Conservation (phyloP, 2,888 invertebrate species). For the Lasioglossum morio region DNA sequence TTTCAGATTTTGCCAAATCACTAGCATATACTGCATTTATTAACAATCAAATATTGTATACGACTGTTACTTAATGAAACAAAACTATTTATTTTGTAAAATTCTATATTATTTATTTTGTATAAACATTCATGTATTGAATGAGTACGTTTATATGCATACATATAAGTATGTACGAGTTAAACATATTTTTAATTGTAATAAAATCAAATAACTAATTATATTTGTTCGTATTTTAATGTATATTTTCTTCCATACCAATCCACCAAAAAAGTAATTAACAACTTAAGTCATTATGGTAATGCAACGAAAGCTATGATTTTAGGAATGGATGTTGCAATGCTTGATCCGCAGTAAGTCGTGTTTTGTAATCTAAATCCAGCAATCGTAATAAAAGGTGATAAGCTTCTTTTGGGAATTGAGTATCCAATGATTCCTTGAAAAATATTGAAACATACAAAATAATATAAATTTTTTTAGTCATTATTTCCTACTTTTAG, state of each 20-base stretch:
- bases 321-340: constrained; percentile 91
- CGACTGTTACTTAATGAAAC: constrained; percentile 32
- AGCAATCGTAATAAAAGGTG: constrained; percentile 90
- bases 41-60: constrained; percentile 40
- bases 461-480: constrained; percentile 16
- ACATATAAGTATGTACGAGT: constrained; percentile 25
- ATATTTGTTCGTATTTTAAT: constrained; percentile 17
- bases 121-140: constrained; percentile 30
- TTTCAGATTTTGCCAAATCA: neutral
- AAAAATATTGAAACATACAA: constrained; percentile 61
- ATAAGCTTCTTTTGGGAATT: constrained; percentile 90
- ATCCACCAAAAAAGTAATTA: constrained; percentile 13
- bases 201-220: constrained; percentile 35
- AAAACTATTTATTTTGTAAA: constrained; percentile 42
- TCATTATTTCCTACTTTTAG: constrained; percentile 3
- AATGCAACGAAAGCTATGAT: constrained; percentile 32
- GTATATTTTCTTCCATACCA: constrained; percentile 14
- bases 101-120: constrained; percentile 49
- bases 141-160: constrained; percentile 19
- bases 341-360: constrained; percentile 91
- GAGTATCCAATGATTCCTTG: constrained; percentile 72
- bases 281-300: constrained; percentile 15
- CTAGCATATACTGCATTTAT: constrained; percentile 56
- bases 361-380: constrained; percentile 91
- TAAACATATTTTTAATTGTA: constrained; percentile 27